Percentiles rank a stretch among this genome's conserved stretches.
phyloP scores from a whole-genome alignment of 2,113 vertebrate species.

The Pontoporia blainvillei region DNA sequence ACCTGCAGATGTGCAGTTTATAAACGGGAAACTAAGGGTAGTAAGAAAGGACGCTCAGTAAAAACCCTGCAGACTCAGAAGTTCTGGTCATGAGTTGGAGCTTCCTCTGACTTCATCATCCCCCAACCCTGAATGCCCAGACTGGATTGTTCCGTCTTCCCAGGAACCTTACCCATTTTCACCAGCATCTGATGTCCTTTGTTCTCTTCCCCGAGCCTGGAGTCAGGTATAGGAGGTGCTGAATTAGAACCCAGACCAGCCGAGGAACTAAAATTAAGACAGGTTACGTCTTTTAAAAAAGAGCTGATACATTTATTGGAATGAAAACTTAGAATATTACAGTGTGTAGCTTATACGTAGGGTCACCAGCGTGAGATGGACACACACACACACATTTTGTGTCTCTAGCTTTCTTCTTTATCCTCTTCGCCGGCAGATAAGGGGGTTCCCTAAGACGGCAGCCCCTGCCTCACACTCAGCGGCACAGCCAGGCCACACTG shows the following conservation, averaged over 20 bases:
- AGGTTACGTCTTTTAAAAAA: not conserved
- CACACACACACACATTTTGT: not conserved
- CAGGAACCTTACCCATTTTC: slow-evolving; percentile 85
- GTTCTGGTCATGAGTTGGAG: no score
- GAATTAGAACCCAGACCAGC: slow-evolving; percentile 87
- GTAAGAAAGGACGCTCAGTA: not conserved
- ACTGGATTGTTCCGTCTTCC: not conserved
- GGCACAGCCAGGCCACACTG: not conserved
- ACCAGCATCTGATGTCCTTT: slow-evolving; percentile 94
- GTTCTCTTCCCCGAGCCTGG: slow-evolving; percentile 95
- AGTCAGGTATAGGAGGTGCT: slow-evolving; percentile 82
- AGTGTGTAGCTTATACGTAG: not conserved
- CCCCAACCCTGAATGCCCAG: not conserved
- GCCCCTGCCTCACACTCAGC: not conserved
- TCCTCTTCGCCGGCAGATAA: not conserved
- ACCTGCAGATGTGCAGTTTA: not conserved
- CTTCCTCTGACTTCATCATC: not conserved
- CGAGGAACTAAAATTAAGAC: slow-evolving; percentile 82
- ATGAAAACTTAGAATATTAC: not conserved
- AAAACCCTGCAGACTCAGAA: not conserved
- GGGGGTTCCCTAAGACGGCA: not conserved
- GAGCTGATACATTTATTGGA: not conserved
- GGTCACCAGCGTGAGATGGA: not conserved
- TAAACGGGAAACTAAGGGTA: rapidly evolving
- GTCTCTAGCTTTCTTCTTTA: not conserved